Base-by-base conservation (phyloP, 2,113 vertebrate genomes). In the Parus major region DNA sequence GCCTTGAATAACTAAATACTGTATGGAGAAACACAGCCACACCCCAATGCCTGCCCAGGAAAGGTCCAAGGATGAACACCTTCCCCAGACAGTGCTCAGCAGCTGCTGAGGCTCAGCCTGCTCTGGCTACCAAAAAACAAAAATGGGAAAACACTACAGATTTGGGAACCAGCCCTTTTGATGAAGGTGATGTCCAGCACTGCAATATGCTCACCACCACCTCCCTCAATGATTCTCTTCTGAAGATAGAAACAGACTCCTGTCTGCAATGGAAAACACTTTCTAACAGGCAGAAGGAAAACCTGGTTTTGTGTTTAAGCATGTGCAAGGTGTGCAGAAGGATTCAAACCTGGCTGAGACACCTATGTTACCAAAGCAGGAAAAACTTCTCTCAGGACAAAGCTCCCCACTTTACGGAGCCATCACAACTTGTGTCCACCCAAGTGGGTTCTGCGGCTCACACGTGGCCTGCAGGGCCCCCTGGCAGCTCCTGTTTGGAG, bases 371-470 rank as follows among this genome's bases (percentile, higher is more conserved):
- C 44, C 31, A 52, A 29, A 41, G 15, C 14, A 44, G 42, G 29
- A n/a, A 42, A 52, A 64, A 19, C 8, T 12, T 27, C 31, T 42
- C 63, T 49, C 10, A 13, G 61, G 50, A 72, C 4, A 31, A 59
- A 41, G 53, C 36, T n/a, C 44, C 22, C 29, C 15, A 27, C 31
- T 41, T 41, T 6, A 50, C 3, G 12, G 35, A 53, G 27, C 22
- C n/a, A 25, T 14, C 49, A 5, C 11, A 57, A 8, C 29, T 8
- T 9, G 21, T 3, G 22, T 22, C 28, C 46, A 31, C 46, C 35
- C 11, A 19, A n/a, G 79, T 1, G 0, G 27, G 73, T 25, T 29
- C 42, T 1, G 2, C 1, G 4, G 56, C 25, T 39, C 29, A 21
- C 46, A 4, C 3, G 1, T 2, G 23, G 52, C 76, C 70, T 7